Conservation (phyloP, 2,113 vertebrate species). For the Tetraodon nigroviridis region DNA sequence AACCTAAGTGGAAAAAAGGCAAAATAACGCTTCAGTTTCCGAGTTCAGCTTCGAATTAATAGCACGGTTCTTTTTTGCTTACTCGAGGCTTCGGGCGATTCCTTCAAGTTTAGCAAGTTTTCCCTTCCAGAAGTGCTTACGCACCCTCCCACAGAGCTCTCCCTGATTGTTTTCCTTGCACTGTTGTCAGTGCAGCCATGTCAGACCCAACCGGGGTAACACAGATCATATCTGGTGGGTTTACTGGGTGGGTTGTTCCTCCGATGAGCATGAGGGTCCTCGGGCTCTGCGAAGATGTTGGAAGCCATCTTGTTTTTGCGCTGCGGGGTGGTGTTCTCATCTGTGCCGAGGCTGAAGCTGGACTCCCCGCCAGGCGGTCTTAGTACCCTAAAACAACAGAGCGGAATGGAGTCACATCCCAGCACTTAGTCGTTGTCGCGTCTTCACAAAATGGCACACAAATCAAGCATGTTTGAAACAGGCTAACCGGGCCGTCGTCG, state of each 20-base stretch:
- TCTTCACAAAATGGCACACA: slow-evolving; percentile 17
- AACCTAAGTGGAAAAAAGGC: slow-evolving; percentile 45
- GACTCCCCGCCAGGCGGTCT: slow-evolving; percentile 92
- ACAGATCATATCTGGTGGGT: not conserved
- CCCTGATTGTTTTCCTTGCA: too few species aligned
- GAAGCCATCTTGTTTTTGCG: slow-evolving; percentile 94
- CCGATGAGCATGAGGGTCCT: slow-evolving; percentile 83
- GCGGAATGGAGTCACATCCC: not conserved
- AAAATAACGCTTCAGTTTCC: slow-evolving; percentile 34
- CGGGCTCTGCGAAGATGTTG: slow-evolving; percentile 90
- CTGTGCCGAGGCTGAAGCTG: slow-evolving; percentile 85
- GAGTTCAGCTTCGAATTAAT: slow-evolving; percentile 29
- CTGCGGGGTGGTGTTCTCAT: slow-evolving; percentile 77
- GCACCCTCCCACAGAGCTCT: not conserved
- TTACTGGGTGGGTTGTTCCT: slow-evolving; percentile 81
- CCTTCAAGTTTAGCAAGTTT: slow-evolving; percentile 17
- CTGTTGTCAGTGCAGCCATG: too few species aligned
- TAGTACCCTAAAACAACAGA: slow-evolving; percentile 79
- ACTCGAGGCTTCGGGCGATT: slow-evolving; percentile 27
- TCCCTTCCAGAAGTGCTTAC: not conserved
- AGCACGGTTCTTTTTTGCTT: slow-evolving; percentile 28
- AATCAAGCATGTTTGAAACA: slow-evolving; percentile 1
- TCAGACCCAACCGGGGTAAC: too few species aligned
- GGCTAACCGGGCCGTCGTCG: slow-evolving; percentile 20
- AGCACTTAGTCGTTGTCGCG: not conserved